phyloP scores from a whole-genome alignment of 2,797 vertebrate species.

The Acanthiza pusilla region DNA sequence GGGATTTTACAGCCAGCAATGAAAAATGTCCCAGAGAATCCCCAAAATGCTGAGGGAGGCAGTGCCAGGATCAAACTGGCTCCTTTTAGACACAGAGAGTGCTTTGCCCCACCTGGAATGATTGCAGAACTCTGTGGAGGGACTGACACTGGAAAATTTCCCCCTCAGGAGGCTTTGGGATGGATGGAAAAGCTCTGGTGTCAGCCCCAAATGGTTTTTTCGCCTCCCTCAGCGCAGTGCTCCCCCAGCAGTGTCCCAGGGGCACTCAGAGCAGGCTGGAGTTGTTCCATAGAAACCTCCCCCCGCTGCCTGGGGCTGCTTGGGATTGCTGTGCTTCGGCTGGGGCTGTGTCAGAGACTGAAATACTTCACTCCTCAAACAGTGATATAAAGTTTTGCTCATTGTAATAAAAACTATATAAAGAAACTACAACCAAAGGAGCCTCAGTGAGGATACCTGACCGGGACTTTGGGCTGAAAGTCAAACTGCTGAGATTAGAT shows the following conservation, averaged over 20 bases:
- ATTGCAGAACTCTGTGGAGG: not conserved
- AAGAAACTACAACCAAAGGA: too few relatives aligned
- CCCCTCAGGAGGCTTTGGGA: slow-evolving; percentile 1
- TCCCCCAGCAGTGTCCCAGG: not conserved
- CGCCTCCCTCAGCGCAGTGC: not conserved
- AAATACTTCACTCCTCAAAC: too few relatives aligned
- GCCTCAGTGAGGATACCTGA: too few relatives aligned
- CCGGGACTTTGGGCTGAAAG: too few relatives aligned
- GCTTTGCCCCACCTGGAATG: not conserved
- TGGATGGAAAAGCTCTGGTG: not conserved
- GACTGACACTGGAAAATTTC: not conserved
- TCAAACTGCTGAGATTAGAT: too few relatives aligned
- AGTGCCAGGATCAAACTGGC: not conserved
- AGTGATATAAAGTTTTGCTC: too few relatives aligned
- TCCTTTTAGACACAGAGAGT: not conserved
- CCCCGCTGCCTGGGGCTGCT: not conserved
- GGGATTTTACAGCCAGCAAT: not conserved
- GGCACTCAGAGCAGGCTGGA: not conserved
- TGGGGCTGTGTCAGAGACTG: not conserved
- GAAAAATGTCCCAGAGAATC: not conserved
- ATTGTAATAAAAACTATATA: too few relatives aligned
- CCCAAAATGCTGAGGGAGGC: not conserved
- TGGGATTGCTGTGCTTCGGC: not conserved
- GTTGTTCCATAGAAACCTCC: not conserved
- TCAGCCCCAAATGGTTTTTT: not conserved